Evolutionary conservation across 2,888 invertebrate genomes (phyloP).

Genomic region (Argyra leucocephala): DNA sequence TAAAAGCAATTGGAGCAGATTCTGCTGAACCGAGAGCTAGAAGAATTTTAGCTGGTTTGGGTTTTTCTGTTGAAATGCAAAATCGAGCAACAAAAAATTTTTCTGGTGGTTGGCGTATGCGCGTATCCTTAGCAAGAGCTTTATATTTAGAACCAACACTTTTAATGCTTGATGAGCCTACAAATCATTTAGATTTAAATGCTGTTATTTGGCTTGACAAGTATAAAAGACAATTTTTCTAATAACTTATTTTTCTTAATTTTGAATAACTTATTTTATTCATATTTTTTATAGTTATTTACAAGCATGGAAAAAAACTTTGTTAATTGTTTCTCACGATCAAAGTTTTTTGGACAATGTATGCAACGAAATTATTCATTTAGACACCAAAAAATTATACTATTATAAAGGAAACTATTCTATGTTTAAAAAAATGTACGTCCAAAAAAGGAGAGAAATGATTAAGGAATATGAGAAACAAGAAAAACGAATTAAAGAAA

Average conservation of each 20-base stretch:
- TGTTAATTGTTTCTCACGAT: slow-evolving; percentile 97
- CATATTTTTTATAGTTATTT: slow-evolving; percentile 59
- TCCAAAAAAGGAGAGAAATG: slow-evolving; percentile 90
- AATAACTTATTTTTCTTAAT: neutral
- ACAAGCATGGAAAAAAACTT: slow-evolving; percentile 97
- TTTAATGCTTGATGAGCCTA: slow-evolving; percentile 96
- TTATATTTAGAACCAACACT: slow-evolving; percentile 94
- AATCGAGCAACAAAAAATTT: slow-evolving; percentile 81
- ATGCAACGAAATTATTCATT: slow-evolving; percentile 96
- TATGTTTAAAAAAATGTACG: slow-evolving; percentile 98
- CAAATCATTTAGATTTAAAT: slow-evolving; percentile 97
- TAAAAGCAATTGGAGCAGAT: slow-evolving; percentile 94
- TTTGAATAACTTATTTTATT: slow-evolving; percentile 5
- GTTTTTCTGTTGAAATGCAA: slow-evolving; percentile 84
- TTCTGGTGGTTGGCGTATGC: slow-evolving; percentile 97
- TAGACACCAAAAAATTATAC: slow-evolving; percentile 86
- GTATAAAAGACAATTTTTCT: slow-evolving; percentile 47
- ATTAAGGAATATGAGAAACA: slow-evolving; percentile 97
- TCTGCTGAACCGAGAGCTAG: slow-evolving; percentile 95
- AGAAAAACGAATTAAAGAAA: slow-evolving; percentile 86
- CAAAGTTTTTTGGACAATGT: slow-evolving; percentile 99
- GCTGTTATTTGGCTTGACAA: slow-evolving; percentile 99
- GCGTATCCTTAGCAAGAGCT: slow-evolving; percentile 92
- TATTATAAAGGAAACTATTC: slow-evolving; percentile 98
- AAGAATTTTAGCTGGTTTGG: slow-evolving; percentile 92